Evolutionary conservation across 2,113 vertebrate genomes (phyloP), one percentile per base, ranked within the genome.

Genomic region (Nettapus auritus): DNA sequence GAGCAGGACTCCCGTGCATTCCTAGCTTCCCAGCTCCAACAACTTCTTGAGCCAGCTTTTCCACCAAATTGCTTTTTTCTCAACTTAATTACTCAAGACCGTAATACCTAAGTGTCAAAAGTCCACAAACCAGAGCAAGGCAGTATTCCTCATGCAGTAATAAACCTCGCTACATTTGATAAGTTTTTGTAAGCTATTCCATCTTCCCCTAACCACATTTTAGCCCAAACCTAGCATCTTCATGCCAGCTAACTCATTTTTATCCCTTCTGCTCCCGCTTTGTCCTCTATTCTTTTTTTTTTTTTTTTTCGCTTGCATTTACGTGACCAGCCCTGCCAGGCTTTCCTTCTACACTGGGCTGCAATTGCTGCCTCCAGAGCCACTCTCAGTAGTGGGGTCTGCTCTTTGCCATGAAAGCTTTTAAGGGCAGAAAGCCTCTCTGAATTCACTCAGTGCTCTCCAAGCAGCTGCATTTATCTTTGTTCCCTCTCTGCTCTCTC

Each of bases 371-470:
- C 79, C 26, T 50, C 42, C 50, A n/a, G 64, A 88, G 76, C 50
- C 0, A 0, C 59, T 55, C 0, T 20, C 52, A 26, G n/a, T 0
- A 56, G 19, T 22, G 48, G 38, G 77, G 3, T 81, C 38, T 68
- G 53, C 81, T 28, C 2, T 28, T 84, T 66, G 40, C 81, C 4
- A 2, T 1, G 1, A 5, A 9, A 48, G 55, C 75, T 71, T 87
- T 44, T 12, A 64, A n/a, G 90, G 56, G 56, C 69, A 29, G 8
- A 53, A 70, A 63, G 9, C 33, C 19, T 76, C 34, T 38, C 52
- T 46, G 31, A 21, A 55, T 56, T 50, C 40, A 29, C 33, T 28
- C 0, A 3, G 34, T 34, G 75, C 75, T 93, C 62, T 89, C 48
- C 42, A 42, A 60, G 76, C 70, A 75, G 60, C 82, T 88, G 73